Evolutionary conservation across 2,797 vertebrate species (phyloP).

Genomic region (Chloroceryle amazona): DNA sequence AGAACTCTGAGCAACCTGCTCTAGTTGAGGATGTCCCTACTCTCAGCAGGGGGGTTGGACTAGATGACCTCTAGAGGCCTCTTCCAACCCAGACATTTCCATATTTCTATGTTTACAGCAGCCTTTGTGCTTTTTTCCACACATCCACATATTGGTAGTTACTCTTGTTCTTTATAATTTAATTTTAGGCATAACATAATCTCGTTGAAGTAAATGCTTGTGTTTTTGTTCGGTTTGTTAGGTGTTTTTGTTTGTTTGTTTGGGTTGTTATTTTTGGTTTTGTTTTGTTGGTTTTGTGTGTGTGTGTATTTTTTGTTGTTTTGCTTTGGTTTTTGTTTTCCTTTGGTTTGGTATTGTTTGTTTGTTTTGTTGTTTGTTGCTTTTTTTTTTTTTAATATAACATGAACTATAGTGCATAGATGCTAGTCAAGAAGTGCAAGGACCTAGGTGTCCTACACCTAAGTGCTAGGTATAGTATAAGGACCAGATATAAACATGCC

Average conservation of each 20-base stretch:
- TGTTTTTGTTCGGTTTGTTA: neutral
- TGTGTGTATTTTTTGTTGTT: no score
- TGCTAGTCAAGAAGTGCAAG: neutral
- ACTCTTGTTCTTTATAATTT: constrained; percentile 58
- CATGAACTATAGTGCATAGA: neutral
- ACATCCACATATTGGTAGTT: constrained; percentile 1
- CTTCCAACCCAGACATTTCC: no score
- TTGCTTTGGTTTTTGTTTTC: no score
- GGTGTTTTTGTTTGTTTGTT: neutral
- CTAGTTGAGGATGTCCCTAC: no score
- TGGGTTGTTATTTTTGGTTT: no score
- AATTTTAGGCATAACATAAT: constrained; percentile 47
- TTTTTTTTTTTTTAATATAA: neutral
- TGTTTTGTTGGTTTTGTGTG: no score
- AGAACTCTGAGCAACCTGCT: no score
- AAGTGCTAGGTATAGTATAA: neutral
- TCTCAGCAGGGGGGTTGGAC: no score
- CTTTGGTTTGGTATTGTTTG: no score
- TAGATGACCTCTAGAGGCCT: no score
- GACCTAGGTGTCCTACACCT: no score
- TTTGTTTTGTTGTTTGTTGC: no score
- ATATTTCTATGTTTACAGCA: neutral
- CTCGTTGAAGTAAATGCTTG: neutral
- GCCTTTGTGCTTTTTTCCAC: neutral
- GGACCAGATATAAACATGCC: neutral